Conservation (phyloP, 2,888 invertebrate genomes). For the Latheticus oryzae region DNA sequence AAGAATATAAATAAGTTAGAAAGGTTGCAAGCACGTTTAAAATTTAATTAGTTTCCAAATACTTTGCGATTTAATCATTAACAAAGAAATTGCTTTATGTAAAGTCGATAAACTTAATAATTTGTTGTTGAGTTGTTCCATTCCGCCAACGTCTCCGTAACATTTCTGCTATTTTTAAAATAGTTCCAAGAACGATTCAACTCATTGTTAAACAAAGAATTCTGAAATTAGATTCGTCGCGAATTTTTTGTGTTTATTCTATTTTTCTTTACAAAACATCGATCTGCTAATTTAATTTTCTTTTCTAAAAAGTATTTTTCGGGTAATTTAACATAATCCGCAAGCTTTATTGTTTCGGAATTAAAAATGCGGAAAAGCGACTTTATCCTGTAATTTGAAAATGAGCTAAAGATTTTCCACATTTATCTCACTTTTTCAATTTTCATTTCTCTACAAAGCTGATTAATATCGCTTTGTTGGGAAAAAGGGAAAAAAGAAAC, state of each 20-base stretch:
- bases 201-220: conserved; percentile 22
- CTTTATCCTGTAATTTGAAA: conserved; percentile 13
- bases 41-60: too few species aligned
- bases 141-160: too few species aligned
- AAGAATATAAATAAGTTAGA: too few species aligned
- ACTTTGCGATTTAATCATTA: too few species aligned
- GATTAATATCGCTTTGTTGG: conserved; percentile 4
- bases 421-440: conserved; percentile 2
- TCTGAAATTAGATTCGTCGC: conserved; percentile 6
- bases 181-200: not conserved
- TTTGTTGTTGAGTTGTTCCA: too few species aligned
- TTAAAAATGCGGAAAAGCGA: conserved; percentile 7
- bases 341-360: conserved; percentile 3
- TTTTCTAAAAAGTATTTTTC: conserved; percentile 4
- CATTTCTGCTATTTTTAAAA: conserved; percentile 9
- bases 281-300: conserved; percentile 5
- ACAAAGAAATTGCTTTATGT: too few species aligned
- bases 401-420: conserved; percentile 5
- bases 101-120: too few species aligned
- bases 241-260: conserved; percentile 1
- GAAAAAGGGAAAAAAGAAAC: conserved; percentile 5
- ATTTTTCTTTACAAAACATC: not conserved
- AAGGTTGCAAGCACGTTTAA: too few species aligned
- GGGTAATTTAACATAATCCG: conserved; percentile 2
- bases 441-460: conserved; percentile 4